Evolutionary conservation across 2,888 invertebrate species (phyloP).

Genomic region (Chelonus formosanus): DNA sequence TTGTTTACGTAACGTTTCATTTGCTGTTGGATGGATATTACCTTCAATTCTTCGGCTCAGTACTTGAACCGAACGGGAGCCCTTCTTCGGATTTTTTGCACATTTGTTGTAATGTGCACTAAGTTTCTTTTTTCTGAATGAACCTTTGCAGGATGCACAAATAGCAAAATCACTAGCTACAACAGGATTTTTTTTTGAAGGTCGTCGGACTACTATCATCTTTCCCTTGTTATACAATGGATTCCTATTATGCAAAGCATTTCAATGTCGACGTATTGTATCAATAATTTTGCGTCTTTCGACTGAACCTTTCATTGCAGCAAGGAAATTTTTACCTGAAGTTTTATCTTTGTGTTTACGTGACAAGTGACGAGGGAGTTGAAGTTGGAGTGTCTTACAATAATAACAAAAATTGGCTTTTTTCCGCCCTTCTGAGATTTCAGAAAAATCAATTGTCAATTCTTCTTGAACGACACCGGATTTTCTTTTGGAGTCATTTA

Average conservation of each 20-base stretch:
- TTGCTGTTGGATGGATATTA: conserved; percentile 26
- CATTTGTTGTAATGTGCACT: conserved; percentile 23
- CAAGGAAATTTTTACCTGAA: conserved; percentile 25
- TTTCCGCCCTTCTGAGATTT: conserved; percentile 11
- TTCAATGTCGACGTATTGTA: conserved; percentile 25
- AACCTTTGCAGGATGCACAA: conserved; percentile 28
- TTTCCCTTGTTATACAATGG: conserved; percentile 16
- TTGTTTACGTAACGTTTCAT: conserved; percentile 13
- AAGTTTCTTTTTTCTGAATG: conserved; percentile 19
- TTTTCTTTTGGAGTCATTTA: no score
- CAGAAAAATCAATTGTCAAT: no score
- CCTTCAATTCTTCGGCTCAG: conserved; percentile 18
- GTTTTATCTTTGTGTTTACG: conserved; percentile 7
- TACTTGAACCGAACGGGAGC: conserved; percentile 4
- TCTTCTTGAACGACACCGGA: no score
- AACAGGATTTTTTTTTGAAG: conserved; percentile 23
- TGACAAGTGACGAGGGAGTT: conserved; percentile 28
- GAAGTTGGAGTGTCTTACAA: conserved; percentile 39
- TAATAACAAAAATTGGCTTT: conserved; percentile 41
- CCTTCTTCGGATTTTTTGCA: conserved; percentile 14
- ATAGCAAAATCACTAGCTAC: conserved; percentile 12
- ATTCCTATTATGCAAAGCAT: conserved; percentile 25
- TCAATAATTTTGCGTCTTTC: conserved; percentile 30
- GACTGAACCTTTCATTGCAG: conserved; percentile 2
- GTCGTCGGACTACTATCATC: conserved; percentile 24